These are phyloP conservation scores for Bilobella aurantiaca DNA, from an alignment of 1,140 invertebrate species.

Conservation along the genomic window DNA sequence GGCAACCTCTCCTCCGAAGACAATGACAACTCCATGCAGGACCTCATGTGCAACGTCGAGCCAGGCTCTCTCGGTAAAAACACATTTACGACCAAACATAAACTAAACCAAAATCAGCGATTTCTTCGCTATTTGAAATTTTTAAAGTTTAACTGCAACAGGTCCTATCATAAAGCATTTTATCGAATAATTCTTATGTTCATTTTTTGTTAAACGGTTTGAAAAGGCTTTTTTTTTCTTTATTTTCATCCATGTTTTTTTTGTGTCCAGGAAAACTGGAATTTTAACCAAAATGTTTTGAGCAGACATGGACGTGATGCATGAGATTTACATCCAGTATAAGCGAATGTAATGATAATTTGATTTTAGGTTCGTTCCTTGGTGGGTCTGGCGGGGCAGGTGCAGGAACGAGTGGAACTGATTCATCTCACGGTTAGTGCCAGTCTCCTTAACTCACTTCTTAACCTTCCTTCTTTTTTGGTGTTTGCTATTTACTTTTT, in stretches of 20 bases:
- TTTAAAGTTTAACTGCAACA: too few relatives aligned
- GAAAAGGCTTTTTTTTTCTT: too few relatives aligned
- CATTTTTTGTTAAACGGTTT: too few relatives aligned
- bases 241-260: too few relatives aligned
- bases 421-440: constrained; percentile 28
- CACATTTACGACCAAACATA: background rate
- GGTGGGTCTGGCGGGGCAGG: background rate
- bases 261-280: too few relatives aligned
- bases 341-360: background rate
- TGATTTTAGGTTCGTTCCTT: background rate
- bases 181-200: too few relatives aligned
- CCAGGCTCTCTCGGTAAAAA: constrained; percentile 13
- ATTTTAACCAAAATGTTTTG: too few relatives aligned
- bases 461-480: constrained; percentile 12
- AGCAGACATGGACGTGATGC: too few relatives aligned
- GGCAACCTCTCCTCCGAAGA: constrained; percentile 25
- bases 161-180: too few relatives aligned
- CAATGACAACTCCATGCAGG: constrained; percentile 30
- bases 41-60: constrained; percentile 22
- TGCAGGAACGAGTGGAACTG: constrained; percentile 10
- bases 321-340: too few relatives aligned
- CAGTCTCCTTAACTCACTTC: constrained; percentile 3
- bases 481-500: constrained; percentile 10
- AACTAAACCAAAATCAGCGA: too few relatives aligned
- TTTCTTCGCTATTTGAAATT: too few relatives aligned